Conservation (phyloP, 2,113 vertebrate genomes). For the Ameiurus melas region DNA sequence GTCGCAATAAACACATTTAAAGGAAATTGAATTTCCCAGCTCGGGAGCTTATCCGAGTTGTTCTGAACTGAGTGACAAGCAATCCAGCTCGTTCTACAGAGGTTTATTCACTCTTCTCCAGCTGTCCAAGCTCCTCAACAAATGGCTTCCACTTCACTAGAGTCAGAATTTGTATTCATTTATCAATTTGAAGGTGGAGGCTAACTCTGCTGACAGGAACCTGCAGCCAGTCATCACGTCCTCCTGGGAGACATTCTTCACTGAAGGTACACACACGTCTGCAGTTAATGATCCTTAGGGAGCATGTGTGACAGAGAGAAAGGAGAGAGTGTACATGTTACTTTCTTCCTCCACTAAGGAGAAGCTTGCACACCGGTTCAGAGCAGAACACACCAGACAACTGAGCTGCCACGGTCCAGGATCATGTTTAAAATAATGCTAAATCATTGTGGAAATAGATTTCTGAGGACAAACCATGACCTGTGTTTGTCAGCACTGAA, state of each 20-base stretch:
- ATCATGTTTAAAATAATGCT: neutral
- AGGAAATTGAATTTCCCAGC: conserved; percentile 13
- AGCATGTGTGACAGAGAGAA: neutral
- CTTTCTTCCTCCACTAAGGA: neutral
- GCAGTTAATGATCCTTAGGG: conserved; percentile 12
- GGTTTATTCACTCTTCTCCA: neutral
- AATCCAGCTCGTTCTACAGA: neutral
- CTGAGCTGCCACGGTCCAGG: neutral
- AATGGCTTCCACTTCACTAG: conserved; percentile 4
- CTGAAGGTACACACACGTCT: neutral
- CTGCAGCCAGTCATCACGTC: conserved; percentile 21
- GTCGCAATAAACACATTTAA: neutral
- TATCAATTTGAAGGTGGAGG: conserved; percentile 27
- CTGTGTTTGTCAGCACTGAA: neutral
- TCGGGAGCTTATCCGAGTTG: neutral
- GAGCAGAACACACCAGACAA: neutral
- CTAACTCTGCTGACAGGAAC: neutral
- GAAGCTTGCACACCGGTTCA: neutral
- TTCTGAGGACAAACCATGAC: neutral
- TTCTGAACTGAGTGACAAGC: conserved; percentile 12
- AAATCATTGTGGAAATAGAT: neutral
- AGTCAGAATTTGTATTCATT: conserved; percentile 18
- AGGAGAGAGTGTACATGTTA: neutral
- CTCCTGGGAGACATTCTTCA: conserved; percentile 13
- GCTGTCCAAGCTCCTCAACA: neutral